Base-by-base conservation (phyloP, 2,113 vertebrate species). In the Zosterops pallidus region DNA sequence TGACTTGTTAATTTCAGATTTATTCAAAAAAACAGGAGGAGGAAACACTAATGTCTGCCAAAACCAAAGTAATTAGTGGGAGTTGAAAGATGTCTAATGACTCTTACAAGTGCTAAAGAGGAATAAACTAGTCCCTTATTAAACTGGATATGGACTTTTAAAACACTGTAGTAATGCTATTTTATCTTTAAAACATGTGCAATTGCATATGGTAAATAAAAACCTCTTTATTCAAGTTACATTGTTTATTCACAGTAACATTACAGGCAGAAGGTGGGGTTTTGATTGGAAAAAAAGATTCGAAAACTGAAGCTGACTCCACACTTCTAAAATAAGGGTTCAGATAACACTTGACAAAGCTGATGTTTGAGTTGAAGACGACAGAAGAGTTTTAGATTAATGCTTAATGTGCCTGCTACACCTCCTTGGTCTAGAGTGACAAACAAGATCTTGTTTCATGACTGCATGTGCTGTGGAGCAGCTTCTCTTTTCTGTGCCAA, bases 1-100 rank as follows among this genome's bases (percentile, higher is more conserved):
- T 89, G 90, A 90, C 88, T 86, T 95, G 77, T 96, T 97, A 91
- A 87, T 92, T 96, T 95, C 76, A 90, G 76, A 89, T 93, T 88
- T 92, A 94, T 86, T 93, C 79, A 89, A 53, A 93, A 96, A 94
- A 89, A 64, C 86, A 79, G 65, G 86, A 90, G 88, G 79, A 94
- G 33, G 92, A 88, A 90, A 75, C 77, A 65, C 69, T 56, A 52
- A 74, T 72, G 88, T 97, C 94, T 97, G 96, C 95, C 94, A 97
- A 95, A 96, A 60, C 0, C 72, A 56, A 90, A 97, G 88, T 93
- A 90, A 96, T 96, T 90, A 96, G 92, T 95, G 85, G 93, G 92
- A 95, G 88, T 95, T 83, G 81, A 77, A 94, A 94, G 72, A 90
- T 94, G 88, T 75, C 56, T 96, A 96, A 94, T 92, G 90, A 93